These are phyloP conservation scores for Platygyra sinensis DNA, from an alignment of 64 coral and sea anemone genomes.

Conservation along the genomic window DNA sequence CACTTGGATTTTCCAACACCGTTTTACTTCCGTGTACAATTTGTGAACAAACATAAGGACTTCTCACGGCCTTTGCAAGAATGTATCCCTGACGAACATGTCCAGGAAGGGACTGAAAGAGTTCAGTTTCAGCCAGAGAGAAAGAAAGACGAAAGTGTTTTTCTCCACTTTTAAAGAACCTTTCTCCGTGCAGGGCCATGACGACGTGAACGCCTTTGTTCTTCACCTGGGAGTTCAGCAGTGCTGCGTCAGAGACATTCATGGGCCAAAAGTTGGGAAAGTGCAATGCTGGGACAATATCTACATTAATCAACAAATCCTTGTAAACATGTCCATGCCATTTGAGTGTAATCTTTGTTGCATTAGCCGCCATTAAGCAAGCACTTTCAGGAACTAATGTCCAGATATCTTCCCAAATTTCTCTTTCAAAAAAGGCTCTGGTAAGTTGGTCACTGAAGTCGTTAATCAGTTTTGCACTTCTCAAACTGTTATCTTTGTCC, in stretches of 20 bases:
- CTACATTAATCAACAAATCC: constrained; percentile 8
- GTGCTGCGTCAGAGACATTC: constrained; percentile 1
- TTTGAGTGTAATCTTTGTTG: constrained; percentile 8
- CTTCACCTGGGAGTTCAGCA: background rate
- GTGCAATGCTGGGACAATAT: constrained; percentile 28
- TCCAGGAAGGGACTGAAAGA: constrained; percentile 22
- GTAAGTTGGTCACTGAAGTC: constrained; percentile 11
- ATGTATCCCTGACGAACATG: constrained; percentile 8
- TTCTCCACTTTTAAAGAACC: constrained; percentile 15
- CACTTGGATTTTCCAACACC: background rate
- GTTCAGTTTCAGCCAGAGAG: constrained; percentile 8
- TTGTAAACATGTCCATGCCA: constrained; percentile 30
- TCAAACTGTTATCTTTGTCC: constrained; percentile 30
- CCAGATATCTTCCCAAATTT: background rate
- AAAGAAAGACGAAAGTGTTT: constrained; percentile 38
- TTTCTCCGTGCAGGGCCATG: constrained; percentile 1
- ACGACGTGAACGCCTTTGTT: constrained; percentile 16
- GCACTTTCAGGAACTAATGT: background rate
- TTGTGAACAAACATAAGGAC: constrained; percentile 1
- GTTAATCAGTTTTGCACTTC: constrained; percentile 11
- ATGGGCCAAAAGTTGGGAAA: constrained; percentile 26
- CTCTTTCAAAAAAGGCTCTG: background rate
- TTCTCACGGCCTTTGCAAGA: constrained; percentile 40
- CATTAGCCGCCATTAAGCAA: constrained; percentile 10
- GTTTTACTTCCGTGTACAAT: background rate